phyloP scores from a whole-genome alignment of 2,797 vertebrate genomes.

The Sciaenops ocellatus region DNA sequence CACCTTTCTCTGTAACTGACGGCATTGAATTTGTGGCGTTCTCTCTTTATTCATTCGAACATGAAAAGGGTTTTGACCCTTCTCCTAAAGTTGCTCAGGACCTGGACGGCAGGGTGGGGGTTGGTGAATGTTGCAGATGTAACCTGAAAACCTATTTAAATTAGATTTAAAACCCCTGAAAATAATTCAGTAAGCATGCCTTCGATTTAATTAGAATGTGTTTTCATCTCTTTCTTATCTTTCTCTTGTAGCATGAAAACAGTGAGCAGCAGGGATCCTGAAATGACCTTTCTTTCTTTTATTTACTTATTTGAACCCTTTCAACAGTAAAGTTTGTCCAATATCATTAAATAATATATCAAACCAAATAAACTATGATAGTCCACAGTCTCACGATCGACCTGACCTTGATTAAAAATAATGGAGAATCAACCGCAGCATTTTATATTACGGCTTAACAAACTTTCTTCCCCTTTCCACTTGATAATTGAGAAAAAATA shows the following conservation, averaged over 20 bases:
- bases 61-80: constrained; percentile 20
- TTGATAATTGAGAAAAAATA: background rate
- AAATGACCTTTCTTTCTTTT: background rate
- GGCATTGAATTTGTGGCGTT: constrained; percentile 36
- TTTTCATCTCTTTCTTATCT: constrained; percentile 16
- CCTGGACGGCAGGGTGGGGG: constrained; percentile 2
- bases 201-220: constrained; percentile 33
- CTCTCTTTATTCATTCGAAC: constrained; percentile 37
- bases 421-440: background rate
- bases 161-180: constrained; percentile 27
- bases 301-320: background rate
- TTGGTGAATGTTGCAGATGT: constrained; percentile 2
- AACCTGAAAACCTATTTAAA: constrained; percentile 35
- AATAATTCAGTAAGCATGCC: constrained; percentile 21
- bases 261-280: background rate
- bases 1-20: constrained; percentile 35
- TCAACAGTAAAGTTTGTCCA: background rate
- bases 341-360: background rate
- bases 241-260: background rate
- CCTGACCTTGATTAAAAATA: background rate
- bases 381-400: background rate
- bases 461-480: background rate
- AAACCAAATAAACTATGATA: background rate
- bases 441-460: background rate
- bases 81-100: constrained; percentile 2